These are phyloP conservation scores for Dynastes hyllus DNA, from an alignment of 2,888 invertebrate genomes.

Conservation along the genomic window DNA sequence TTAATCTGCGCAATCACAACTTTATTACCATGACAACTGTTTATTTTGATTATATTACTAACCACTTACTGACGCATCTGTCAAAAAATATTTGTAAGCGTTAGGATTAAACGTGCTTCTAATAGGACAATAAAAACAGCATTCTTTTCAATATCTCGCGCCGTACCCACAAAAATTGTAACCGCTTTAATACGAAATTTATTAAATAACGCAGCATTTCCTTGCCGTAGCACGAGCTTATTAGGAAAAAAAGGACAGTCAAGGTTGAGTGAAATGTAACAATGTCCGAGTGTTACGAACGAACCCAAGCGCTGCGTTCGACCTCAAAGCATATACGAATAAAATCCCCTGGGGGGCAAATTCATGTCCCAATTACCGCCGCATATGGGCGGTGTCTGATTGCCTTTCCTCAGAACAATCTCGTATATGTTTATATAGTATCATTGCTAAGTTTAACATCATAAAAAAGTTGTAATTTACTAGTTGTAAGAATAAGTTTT, in stretches of 20 bases:
- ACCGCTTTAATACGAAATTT: too few relatives aligned
- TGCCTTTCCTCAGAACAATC: neutral
- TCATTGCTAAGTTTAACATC: neutral
- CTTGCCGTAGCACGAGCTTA: constrained; percentile 17
- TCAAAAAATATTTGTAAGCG: too few relatives aligned
- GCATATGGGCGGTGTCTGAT: constrained; percentile 6
- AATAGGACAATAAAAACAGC: too few relatives aligned
- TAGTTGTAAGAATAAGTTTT: too few relatives aligned
- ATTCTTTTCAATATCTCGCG: too few relatives aligned
- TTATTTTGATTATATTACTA: too few relatives aligned
- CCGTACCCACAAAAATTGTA: too few relatives aligned
- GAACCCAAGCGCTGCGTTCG: constrained; percentile 11
- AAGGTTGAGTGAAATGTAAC: constrained; percentile 46
- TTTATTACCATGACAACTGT: too few relatives aligned
- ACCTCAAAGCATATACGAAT: constrained; percentile 22
- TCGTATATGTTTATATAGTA: constrained; percentile 1
- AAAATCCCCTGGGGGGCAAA: constrained; percentile 16
- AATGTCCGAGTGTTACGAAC: constrained; percentile 15
- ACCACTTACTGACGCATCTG: too few relatives aligned
- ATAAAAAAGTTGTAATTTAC: neutral
- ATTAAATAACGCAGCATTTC: neutral
- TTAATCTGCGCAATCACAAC: too few relatives aligned
- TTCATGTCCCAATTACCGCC: constrained; percentile 23
- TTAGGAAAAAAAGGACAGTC: constrained; percentile 36
- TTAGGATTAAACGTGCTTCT: too few relatives aligned